Evolutionary conservation across 2,888 invertebrate species (phyloP), one percentile per base, ranked within the genome.

Genomic region (Cephus pulcher): DNA sequence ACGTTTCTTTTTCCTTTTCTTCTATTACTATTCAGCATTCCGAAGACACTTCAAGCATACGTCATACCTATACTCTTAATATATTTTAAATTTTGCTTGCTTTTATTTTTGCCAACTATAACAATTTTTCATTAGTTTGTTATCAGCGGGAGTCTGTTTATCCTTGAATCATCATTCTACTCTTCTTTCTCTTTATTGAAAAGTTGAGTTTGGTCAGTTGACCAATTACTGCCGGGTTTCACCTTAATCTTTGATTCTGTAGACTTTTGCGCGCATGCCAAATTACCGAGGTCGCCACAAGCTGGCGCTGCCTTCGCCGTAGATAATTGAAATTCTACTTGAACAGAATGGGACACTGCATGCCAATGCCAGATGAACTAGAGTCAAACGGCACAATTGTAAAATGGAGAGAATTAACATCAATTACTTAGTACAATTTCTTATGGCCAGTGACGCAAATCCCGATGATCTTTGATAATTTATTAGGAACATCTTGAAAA

Each of bases 331-430:
- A 56, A 23, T 56, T 23, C 56, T 56, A 56, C 23, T 56, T 23
- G 23, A 56, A 56, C 9, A 56, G 56, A 23, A 30, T 34, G 11
- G 32, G 71, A 11, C 15, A 71, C 11, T 71, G 3, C 1, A 32
- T 32, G 23, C 4, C 15, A 34, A 78, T 56, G 56, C 56, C 74
- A 75, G 11, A 86, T 84, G 82, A 86, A 88, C 81, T 84, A 76
- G 79, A 84, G 86, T 89, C 86, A 89, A 89, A 82, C 81, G 84
- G 80, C 82, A 23, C 84, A 87, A 87, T 88, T 83, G 84, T 82
- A 82, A 82, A 86, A 85, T 84, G 81, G 74, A 75, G 78, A 81
- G 81, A 85, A 89, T 88, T 88, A 86, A 82, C 82, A 84, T 85
- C 87, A 87, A 88, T 89, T 87, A 84, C 78, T 56, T 78, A 37